A percentile compares a stretch with the other conserved stretches of the same genome.
Conservation (phyloP, 2,888 invertebrate species). For the Pomacea canaliculata region DNA sequence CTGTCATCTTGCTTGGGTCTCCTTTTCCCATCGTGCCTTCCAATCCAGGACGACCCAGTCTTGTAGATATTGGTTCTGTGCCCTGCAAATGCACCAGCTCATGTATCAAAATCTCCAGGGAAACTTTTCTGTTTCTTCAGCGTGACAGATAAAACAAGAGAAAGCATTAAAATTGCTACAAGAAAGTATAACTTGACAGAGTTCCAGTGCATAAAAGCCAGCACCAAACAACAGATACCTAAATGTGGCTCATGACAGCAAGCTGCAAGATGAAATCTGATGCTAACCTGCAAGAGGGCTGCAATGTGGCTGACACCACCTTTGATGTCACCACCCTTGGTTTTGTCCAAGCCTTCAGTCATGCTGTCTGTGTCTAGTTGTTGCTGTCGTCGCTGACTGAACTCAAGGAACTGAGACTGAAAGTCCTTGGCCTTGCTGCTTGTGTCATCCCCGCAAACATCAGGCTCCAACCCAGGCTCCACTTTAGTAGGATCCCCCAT, state of each 20-base stretch:
- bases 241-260: too few species aligned
- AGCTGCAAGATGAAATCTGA: not conserved
- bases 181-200: too few species aligned
- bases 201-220: too few species aligned
- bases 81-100: constrained; percentile 28
- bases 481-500: too few species aligned
- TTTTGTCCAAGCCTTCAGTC: constrained; percentile 33
- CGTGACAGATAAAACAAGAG: too few species aligned
- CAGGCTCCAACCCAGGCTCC: not conserved
- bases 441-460: not conserved
- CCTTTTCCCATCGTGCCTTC: not conserved
- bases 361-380: constrained; percentile 14
- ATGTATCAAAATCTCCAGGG: too few species aligned
- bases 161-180: too few species aligned
- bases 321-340: constrained; percentile 28
- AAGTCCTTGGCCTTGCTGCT: constrained; percentile 47
- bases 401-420: constrained; percentile 68
- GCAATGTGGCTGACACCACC: constrained; percentile 53
- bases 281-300: constrained; percentile 48
- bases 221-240: too few species aligned
- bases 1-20: constrained; percentile 14
- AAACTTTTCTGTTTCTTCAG: too few species aligned
- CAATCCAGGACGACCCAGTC: constrained; percentile 24
- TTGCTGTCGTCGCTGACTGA: constrained; percentile 59
- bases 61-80: constrained; percentile 39